Base-by-base conservation (phyloP, 2,113 vertebrate species). In the Odontophorus gujanensis region DNA sequence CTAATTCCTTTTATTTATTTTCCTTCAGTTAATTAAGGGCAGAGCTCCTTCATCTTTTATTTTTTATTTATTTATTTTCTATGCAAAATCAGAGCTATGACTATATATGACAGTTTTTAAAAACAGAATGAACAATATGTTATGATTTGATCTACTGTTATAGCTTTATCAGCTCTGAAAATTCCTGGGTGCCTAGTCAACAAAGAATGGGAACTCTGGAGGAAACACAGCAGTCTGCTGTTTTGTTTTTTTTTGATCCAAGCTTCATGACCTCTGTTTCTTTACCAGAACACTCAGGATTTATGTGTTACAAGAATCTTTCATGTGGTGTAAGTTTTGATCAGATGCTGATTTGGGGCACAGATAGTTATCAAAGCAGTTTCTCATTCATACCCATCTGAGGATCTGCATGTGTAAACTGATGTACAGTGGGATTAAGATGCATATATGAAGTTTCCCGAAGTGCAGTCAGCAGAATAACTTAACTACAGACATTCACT, bases 31-130 rank as follows among this genome's bases (percentile, higher is more conserved):
- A 93, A 95, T 95, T 85, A 89, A 87, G 71, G 93, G 72, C 62
- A 81, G 9, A 36, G 6, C 11, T 92, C 30, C 69, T 90, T 92
- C 65, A 75, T 76, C 55, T 87, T 95, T 81, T 85, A 92, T 76
- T 53, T 24, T 63, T 89, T 95, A 83, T 87, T 93, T 73, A 9
- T 53, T 53, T 53, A 25, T 55, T 87, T 93, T 85, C 92, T 79
- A 87, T 91, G 81, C 66, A 89, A 89, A 91, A 89, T 57, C 57
- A 73, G 69, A 95, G 18, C 7, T 50, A 87, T 69, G 32, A 80
- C 73, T 87, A 28, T 24, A 55, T 89, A 77, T 79, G 67, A 77
- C 45, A 7, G 1, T 34, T 69, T 94, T 92, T 89, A 68, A 92
- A 79, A 93, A 94, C 66, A 63, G 72, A 26, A 84, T 6, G 26